Evolutionary conservation across 64 coral and sea anemone species (phyloP), one percentile per base, ranked within the genome.

Genomic region (Pachyseris speciosa): DNA sequence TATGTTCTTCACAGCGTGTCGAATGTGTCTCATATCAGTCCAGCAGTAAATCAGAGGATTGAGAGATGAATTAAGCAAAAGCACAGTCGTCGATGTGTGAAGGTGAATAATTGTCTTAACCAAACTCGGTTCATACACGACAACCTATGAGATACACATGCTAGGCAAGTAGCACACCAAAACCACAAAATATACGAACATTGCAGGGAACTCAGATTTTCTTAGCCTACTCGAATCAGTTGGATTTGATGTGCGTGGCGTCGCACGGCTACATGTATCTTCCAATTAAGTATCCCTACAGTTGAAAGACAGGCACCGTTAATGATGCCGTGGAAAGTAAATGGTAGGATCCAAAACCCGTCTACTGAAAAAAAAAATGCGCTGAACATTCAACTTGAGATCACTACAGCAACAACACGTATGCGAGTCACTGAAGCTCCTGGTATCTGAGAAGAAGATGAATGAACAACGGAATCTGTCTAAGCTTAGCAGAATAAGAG

Each of bases 1-100:
- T 5, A 37, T 6, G 31, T 11, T 12, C 31, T 36, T 37, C 12
- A 69, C 66, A 36, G 66, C 32, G 30, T 13, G 11, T 36, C 66
- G 29, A 69, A 69, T 17, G 13, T 69, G 66, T 37, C 66, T 69
- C 66, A 69, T 69, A 16, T 69, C n/a, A n/a, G n/a, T 69, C 33
- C 30, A 69, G n/a, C n/a, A n/a, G n/a, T n/a, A n/a, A n/a, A n/a
- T n/a, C n/a, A n/a, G n/a, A n/a, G n/a, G n/a, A n/a, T n/a, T n/a
- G n/a, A n/a, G n/a, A n/a, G n/a, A n/a, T n/a, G n/a, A n/a, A n/a
- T n/a, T n/a, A n/a, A n/a, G 32, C 66, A 69, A 19, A 36, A 69
- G 37, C 3, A 69, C 66, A 1, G 37, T 0, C 12, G 66, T 69
- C 1, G 20, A 12, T 15, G 66, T 69, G 66, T 2, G 2, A 16